Evolutionary conservation across 1,140 invertebrate species (phyloP).

Genomic region (Planococcus citri): DNA sequence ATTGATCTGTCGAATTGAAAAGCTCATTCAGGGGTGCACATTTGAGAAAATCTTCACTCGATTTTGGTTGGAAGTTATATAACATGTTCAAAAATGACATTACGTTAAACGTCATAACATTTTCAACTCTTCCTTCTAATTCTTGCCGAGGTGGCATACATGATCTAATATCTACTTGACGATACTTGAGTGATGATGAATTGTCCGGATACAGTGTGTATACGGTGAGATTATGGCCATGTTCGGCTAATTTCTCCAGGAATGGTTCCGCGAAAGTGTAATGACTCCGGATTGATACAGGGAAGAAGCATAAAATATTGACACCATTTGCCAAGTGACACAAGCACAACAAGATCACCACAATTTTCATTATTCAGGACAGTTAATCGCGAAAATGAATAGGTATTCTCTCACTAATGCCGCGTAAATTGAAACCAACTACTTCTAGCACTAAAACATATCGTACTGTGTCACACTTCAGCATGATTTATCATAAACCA

Average conservation of each 20-base stretch:
- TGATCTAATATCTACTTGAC: slow-evolving; percentile 24
- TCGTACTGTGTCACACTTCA: too few species aligned
- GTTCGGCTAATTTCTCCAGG: slow-evolving; percentile 29
- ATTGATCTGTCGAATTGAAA: slow-evolving; percentile 27
- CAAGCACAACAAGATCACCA: too few species aligned
- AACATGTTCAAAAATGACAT: not conserved
- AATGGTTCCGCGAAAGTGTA: slow-evolving; percentile 31
- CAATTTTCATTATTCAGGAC: too few species aligned
- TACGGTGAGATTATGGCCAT: slow-evolving; percentile 32
- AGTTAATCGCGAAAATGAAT: too few species aligned
- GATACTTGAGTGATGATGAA: slow-evolving; percentile 38
- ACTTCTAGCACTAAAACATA: too few species aligned
- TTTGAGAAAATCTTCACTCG: too few species aligned
- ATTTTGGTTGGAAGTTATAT: too few species aligned
- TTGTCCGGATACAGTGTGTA: slow-evolving; percentile 37
- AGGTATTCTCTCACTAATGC: too few species aligned
- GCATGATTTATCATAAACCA: too few species aligned
- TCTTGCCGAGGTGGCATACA: not conserved
- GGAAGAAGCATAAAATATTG: slow-evolving; percentile 31
- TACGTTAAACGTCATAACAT: not conserved
- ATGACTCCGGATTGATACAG: slow-evolving; percentile 30
- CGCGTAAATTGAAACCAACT: too few species aligned
- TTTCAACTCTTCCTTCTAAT: not conserved
- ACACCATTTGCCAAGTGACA: not conserved
- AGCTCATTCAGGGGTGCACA: slow-evolving; percentile 7